Conservation (phyloP, 1,140 invertebrate genomes). For the Homalodisca vitripennis region DNA sequence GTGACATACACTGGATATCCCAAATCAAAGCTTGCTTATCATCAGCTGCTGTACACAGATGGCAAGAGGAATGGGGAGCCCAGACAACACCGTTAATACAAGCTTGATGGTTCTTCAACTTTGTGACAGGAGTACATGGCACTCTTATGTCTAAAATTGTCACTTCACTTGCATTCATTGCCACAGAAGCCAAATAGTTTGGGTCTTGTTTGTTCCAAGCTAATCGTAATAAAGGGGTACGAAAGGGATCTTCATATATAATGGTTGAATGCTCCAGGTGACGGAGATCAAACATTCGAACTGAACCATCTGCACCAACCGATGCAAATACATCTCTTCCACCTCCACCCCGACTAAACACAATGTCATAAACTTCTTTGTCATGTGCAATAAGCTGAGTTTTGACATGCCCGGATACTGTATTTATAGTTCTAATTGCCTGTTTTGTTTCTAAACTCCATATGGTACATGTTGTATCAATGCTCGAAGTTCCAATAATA, state of each 20-base stretch:
- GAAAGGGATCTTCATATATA: conserved; percentile 97
- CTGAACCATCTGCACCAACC: conserved; percentile 97
- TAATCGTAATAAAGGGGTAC: conserved; percentile 91
- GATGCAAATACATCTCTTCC: conserved; percentile 99
- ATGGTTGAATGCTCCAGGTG: conserved; percentile 99
- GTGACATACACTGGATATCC: conserved; percentile 99
- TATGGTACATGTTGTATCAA: conserved; percentile 99
- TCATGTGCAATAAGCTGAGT: conserved; percentile 99
- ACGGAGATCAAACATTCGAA: conserved; percentile 97
- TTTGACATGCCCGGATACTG: conserved; percentile 83
- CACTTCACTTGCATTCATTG: conserved; percentile 97
- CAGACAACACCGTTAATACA: conserved; percentile 99
- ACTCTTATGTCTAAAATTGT: conserved; percentile 98
- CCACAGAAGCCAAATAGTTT: conserved; percentile 97
- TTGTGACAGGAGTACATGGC: conserved; percentile 95
- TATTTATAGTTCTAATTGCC: background rate
- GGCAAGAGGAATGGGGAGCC: conserved; percentile 97
- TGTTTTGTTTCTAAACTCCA: conserved; percentile 97
- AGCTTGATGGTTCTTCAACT: conserved; percentile 96
- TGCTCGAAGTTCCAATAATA: conserved; percentile 96
- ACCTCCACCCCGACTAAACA: conserved; percentile 93
- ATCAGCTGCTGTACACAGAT: conserved; percentile 92
- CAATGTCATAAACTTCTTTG: conserved; percentile 99
- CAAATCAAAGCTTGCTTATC: conserved; percentile 99
- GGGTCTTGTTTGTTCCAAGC: conserved; percentile 99